Percentiles rank a stretch among this genome's conserved stretches.
phyloP scores from a whole-genome alignment of 2,113 vertebrate species.

The Clarias gariepinus region DNA sequence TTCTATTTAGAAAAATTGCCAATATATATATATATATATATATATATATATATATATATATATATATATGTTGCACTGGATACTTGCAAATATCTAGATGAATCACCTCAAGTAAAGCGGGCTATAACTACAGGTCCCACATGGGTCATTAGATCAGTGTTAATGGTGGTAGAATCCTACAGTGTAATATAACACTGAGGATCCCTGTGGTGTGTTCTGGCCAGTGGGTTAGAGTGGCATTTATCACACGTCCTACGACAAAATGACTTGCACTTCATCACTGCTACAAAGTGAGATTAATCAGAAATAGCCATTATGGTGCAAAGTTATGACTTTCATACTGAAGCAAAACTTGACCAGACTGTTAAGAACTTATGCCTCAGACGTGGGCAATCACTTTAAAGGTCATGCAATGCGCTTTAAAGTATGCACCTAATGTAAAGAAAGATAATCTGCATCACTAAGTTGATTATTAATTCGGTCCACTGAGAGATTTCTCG shows the following conservation, averaged over 20 bases:
- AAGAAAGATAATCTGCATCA: slow-evolving; percentile 56
- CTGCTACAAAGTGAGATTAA: slow-evolving; percentile 33
- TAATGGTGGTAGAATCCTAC: slow-evolving; percentile 29
- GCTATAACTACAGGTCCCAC: slow-evolving; percentile 39
- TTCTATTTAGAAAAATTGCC: slow-evolving; percentile 26
- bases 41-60: no score
- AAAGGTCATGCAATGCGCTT: slow-evolving; percentile 46
- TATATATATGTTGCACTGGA: not conserved
- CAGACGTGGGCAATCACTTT: slow-evolving; percentile 33
- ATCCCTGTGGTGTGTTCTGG: slow-evolving; percentile 19
- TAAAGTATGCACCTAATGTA: slow-evolving; percentile 35
- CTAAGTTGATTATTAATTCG: slow-evolving; percentile 54
- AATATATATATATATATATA: not conserved
- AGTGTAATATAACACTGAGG: slow-evolving; percentile 32
- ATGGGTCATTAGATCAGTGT: slow-evolving; percentile 42
- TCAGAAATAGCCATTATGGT: not conserved
- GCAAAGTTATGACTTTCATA: not conserved
- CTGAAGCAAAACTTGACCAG: slow-evolving; percentile 39
- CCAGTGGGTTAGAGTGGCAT: slow-evolving; percentile 21
- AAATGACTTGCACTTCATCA: slow-evolving; percentile 28
- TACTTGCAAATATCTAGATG: slow-evolving; percentile 29
- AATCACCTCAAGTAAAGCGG: slow-evolving; percentile 12
- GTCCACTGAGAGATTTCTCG: slow-evolving; percentile 17
- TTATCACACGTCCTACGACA: slow-evolving; percentile 23
- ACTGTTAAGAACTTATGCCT: slow-evolving; percentile 24